phyloP scores from a whole-genome alignment of 2,888 invertebrate species.

The Idaea dimidiata region DNA sequence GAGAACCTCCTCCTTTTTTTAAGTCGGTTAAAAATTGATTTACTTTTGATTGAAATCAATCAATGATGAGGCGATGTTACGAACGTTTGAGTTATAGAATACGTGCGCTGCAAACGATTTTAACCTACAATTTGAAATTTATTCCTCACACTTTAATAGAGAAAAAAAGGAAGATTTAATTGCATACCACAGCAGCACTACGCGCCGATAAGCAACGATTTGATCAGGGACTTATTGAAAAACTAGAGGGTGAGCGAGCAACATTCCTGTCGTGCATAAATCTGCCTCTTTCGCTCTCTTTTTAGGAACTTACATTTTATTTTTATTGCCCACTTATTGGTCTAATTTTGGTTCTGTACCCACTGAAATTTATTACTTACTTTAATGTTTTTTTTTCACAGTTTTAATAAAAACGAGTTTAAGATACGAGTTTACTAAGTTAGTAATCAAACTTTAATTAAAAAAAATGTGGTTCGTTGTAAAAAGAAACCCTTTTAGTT shows the following conservation, averaged over 20 bases:
- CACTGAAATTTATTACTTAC: slow-evolving; percentile 42
- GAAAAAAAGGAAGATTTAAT: slow-evolving; percentile 57
- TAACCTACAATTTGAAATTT: no score
- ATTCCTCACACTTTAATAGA: not conserved
- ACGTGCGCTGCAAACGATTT: no score
- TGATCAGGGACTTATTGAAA: slow-evolving; percentile 75
- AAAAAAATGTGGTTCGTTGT: no score
- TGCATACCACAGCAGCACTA: slow-evolving; percentile 58
- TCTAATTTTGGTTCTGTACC: slow-evolving; percentile 38
- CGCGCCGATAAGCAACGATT: slow-evolving; percentile 65
- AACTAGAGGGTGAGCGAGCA: slow-evolving; percentile 22
- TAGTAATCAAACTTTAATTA: no score
- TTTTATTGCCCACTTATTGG: slow-evolving; percentile 74
- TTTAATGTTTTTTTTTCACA: slow-evolving; percentile 14
- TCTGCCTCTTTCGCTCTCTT: slow-evolving; percentile 64
- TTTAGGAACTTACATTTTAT: slow-evolving; percentile 37
- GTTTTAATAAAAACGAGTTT: not conserved
- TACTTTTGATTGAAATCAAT: no score
- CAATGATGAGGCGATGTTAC: no score
- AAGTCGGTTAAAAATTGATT: no score
- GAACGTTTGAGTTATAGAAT: no score
- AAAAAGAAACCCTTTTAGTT: no score
- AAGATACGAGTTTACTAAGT: not conserved
- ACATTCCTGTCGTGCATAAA: slow-evolving; percentile 73
- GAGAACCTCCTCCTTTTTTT: no score